phyloP scores from a whole-genome alignment of 2,888 invertebrate species.

The Metopia argyrocephala region DNA sequence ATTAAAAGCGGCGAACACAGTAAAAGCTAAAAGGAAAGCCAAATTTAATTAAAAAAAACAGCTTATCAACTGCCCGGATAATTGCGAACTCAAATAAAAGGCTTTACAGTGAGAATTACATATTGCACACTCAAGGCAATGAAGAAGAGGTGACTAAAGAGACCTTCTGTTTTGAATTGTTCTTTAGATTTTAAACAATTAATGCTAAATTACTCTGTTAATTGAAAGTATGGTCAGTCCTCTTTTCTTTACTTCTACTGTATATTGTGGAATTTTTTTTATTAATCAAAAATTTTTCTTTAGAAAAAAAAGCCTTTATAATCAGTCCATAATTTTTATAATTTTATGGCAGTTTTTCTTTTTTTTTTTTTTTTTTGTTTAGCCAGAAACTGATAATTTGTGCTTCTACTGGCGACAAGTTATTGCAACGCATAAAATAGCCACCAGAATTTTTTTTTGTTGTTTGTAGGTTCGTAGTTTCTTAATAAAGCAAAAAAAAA shows the following conservation, averaged over 20 bases:
- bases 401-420: constrained; percentile 36
- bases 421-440: constrained; percentile 54
- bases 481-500: constrained; percentile 32
- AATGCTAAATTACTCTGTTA: no score
- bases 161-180: no score
- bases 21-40: not conserved
- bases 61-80: no score
- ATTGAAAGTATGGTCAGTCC: no score
- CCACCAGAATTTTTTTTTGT: constrained; percentile 48
- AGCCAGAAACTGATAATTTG: not conserved
- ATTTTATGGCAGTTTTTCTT: constrained; percentile 41
- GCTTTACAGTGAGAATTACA: no score
- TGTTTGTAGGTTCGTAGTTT: not conserved
- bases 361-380: not conserved
- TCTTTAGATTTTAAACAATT: no score
- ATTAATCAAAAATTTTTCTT: no score
- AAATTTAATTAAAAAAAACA: not conserved
- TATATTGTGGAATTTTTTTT: no score
- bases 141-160: no score
- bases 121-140: no score
- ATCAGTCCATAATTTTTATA: constrained; percentile 55
- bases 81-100: not conserved
- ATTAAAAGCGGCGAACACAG: no score
- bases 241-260: no score
- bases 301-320: constrained; percentile 21